Evolutionary conservation across 53 echinoderm and acorn worm genomes (phyloP), one percentile per base, ranked within the genome.

Genomic region (Patiria pectinifera): DNA sequence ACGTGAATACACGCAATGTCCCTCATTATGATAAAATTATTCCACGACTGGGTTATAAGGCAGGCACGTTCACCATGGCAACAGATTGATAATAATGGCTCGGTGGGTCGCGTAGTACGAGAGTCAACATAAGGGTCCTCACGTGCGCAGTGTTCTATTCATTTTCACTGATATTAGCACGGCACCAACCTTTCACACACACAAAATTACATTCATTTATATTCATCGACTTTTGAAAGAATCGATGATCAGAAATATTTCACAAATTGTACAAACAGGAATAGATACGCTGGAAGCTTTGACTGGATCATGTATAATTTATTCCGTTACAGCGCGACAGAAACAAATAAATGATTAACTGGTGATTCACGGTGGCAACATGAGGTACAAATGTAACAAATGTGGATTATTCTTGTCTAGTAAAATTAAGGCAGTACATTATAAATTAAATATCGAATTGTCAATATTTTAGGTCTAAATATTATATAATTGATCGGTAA

Each of bases 61-160:
- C 22, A 24, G 21, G 22, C 74, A 66, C 66, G 66, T 16, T 74
- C 15, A 4, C 74, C 74, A 74, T 23, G 74, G 74, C 22, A 74
- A 74, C 74, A 3, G 24, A 74, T 74, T n/a, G 74, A 24, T 74
- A 74, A 23, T 74, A 74, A 74, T 74, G 74, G 74, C 53, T 74
- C 24, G 4, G 74, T 4, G 18, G 74, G 74, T 24, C 21, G 70
- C 19, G 70, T 18, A 70, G 16, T 16, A 66, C 15, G 3, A 15
- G 12, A 14, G 66, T 4, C 14, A 66, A 13, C 4, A 66, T 66
- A 11, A 66, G 66, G 15, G 66, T 3, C 19, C 66, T 66, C 10
- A 11, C 15, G 10, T 18, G 15, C 4, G 66, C 66, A 7, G 66
- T 66, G 15, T 15, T 66, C 6, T 53, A 53, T 53, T 53, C 53